These are phyloP conservation scores for Clinocottus analis DNA, from an alignment of 2,113 vertebrate genomes.

Conservation along the genomic window DNA sequence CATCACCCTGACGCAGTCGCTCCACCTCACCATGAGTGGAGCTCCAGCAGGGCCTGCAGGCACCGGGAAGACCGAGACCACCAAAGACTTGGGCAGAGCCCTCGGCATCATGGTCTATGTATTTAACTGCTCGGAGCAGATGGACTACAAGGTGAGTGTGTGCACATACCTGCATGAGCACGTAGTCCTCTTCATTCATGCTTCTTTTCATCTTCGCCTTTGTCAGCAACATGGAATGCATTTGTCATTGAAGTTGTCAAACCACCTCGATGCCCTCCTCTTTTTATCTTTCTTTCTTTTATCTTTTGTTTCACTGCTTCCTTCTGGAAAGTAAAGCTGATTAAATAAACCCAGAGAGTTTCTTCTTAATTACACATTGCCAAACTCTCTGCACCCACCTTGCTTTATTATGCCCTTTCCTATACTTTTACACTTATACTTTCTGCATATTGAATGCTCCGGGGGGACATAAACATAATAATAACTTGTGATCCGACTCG, in stretches of 20 bases:
- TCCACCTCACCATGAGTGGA: conserved; percentile 96
- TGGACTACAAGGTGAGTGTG: conserved; percentile 93
- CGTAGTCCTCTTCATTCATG: neutral
- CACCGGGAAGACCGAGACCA: conserved; percentile 97
- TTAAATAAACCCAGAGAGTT: conserved; percentile 53
- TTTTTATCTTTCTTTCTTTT: conserved; percentile 56
- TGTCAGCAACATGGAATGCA: conserved; percentile 38
- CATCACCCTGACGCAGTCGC: conserved; percentile 95
- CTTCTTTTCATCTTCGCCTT: conserved; percentile 47
- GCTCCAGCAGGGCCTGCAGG: conserved; percentile 94
- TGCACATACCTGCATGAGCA: neutral
- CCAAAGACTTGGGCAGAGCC: conserved; percentile 94
- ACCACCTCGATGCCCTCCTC: conserved; percentile 39
- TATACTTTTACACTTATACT: conserved; percentile 25
- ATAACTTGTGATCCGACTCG: conserved; percentile 44
- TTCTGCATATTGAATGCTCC: conserved; percentile 55
- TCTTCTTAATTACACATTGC: conserved; percentile 48
- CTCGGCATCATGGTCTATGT: conserved; percentile 97
- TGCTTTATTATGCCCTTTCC: conserved; percentile 30
- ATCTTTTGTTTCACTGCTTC: conserved; percentile 32
- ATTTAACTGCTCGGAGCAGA: conserved; percentile 98
- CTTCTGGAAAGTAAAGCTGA: conserved; percentile 39
- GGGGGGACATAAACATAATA: conserved; percentile 54
- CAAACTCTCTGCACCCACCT: conserved; percentile 30
- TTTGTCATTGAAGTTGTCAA: conserved; percentile 60